These are phyloP conservation scores for Geophilus truncorum DNA, from an alignment of 2,888 invertebrate species.

Conservation along the genomic window DNA sequence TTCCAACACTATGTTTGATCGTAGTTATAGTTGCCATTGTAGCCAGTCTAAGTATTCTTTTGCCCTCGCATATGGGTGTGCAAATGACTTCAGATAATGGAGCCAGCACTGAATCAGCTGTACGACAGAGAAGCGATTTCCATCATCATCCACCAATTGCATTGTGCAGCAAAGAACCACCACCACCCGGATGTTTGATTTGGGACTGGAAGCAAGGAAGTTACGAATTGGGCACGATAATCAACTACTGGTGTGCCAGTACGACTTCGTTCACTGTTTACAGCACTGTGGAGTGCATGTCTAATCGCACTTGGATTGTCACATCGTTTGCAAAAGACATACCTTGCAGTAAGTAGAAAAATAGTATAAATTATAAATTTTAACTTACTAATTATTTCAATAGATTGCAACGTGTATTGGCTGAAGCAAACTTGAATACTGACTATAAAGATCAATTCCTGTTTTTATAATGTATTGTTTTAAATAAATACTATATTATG, in stretches of 20 bases:
- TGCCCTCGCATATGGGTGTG: background rate
- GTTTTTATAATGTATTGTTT: too few species aligned
- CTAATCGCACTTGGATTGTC: background rate
- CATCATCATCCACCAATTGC: background rate
- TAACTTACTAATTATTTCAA: background rate
- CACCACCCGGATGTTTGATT: background rate
- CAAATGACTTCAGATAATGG: background rate
- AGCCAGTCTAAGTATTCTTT: background rate
- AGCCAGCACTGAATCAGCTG: background rate
- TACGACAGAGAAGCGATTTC: background rate
- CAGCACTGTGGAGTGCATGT: background rate
- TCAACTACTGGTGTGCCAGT: background rate
- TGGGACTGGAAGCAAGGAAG: constrained; percentile 3
- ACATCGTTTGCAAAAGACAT: background rate
- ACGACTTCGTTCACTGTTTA: background rate
- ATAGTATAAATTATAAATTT: background rate
- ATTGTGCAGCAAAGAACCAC: background rate
- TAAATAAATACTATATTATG: too few species aligned
- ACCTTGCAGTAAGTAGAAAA: background rate
- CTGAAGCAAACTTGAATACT: too few species aligned
- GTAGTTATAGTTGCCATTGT: background rate
- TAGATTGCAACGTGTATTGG: background rate
- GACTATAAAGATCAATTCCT: too few species aligned
- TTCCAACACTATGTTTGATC: background rate
- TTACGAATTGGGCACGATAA: background rate